A percentile compares a stretch with the other conserved stretches of the same genome.
These are phyloP conservation scores for Eledona agricola DNA, from an alignment of 2,888 invertebrate genomes.

Conservation along the genomic window DNA sequence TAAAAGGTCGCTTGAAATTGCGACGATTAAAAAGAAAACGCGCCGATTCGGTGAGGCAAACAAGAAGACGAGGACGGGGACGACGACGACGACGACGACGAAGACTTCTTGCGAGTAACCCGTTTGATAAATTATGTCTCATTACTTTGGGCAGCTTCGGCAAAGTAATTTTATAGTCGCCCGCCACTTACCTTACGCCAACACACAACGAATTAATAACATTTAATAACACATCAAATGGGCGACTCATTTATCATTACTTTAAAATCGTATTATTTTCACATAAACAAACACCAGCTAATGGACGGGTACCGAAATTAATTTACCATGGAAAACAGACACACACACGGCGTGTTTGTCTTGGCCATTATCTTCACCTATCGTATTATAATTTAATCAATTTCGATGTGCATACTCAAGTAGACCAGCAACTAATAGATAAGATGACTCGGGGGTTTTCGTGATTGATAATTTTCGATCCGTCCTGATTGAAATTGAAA, in stretches of 20 bases:
- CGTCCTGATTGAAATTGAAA: constrained; percentile 30
- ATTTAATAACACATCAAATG: constrained; percentile 37
- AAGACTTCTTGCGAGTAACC: constrained; percentile 6
- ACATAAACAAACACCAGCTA: constrained; percentile 29
- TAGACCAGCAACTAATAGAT: constrained; percentile 38
- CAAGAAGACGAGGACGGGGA: constrained; percentile 5
- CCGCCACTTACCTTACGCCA: constrained; percentile 30
- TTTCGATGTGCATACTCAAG: constrained; percentile 31
- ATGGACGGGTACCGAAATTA: constrained; percentile 29
- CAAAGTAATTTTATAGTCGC: constrained; percentile 32
- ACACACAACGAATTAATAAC: constrained; percentile 37
- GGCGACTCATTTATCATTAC: constrained; percentile 36
- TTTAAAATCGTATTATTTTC: constrained; percentile 33
- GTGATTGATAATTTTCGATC: constrained; percentile 25
- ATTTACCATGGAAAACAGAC: constrained; percentile 21
- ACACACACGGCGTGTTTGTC: constrained; percentile 21
- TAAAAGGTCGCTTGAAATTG: too few relatives aligned
- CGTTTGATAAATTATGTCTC: constrained; percentile 35
- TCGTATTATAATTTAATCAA: constrained; percentile 36
- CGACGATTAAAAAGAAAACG: too few relatives aligned
- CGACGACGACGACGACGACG: too few relatives aligned
- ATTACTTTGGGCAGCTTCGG: constrained; percentile 31
- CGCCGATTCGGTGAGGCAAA: constrained; percentile 6
- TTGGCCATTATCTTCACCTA: constrained; percentile 30
- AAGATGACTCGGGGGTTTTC: constrained; percentile 38